Conservation (phyloP, 2,888 invertebrate species). For the Sialis fuliginosa region DNA sequence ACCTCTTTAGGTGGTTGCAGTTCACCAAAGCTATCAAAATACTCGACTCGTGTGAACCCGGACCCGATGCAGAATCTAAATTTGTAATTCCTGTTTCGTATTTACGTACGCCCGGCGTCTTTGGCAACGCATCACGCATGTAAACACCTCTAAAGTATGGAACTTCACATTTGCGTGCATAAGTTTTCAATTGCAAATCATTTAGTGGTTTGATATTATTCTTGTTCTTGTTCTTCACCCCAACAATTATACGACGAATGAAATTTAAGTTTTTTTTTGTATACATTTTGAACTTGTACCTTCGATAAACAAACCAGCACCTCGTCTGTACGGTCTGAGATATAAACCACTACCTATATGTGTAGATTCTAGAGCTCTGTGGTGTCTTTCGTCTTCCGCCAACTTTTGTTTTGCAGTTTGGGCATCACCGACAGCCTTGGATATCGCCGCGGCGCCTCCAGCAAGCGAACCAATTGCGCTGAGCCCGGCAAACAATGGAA, state of each 20-base stretch:
- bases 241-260: no score
- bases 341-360: slow-evolving; percentile 11
- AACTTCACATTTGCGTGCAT: slow-evolving; percentile 10
- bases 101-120: slow-evolving; percentile 7
- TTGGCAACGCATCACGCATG: slow-evolving; percentile 21
- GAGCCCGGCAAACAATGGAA: slow-evolving; percentile 14
- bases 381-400: slow-evolving; percentile 14
- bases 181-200: no score
- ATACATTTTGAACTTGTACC: no score
- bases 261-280: no score
- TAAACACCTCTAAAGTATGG: slow-evolving; percentile 18
- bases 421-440: slow-evolving; percentile 13
- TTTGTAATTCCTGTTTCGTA: slow-evolving; percentile 15
- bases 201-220: no score
- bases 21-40: slow-evolving; percentile 21
- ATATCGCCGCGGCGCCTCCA: slow-evolving; percentile 12
- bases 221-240: no score
- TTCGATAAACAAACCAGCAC: slow-evolving; percentile 6
- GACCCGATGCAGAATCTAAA: slow-evolving; percentile 12
- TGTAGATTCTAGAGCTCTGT: slow-evolving; percentile 14
- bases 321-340: slow-evolving; percentile 11
- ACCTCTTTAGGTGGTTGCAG: slow-evolving; percentile 15
- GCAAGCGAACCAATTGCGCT: slow-evolving; percentile 11
- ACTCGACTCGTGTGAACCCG: slow-evolving; percentile 16
- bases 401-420: slow-evolving; percentile 11